Base-by-base conservation (phyloP, 2,888 invertebrate genomes). In the Hedya salicella region DNA sequence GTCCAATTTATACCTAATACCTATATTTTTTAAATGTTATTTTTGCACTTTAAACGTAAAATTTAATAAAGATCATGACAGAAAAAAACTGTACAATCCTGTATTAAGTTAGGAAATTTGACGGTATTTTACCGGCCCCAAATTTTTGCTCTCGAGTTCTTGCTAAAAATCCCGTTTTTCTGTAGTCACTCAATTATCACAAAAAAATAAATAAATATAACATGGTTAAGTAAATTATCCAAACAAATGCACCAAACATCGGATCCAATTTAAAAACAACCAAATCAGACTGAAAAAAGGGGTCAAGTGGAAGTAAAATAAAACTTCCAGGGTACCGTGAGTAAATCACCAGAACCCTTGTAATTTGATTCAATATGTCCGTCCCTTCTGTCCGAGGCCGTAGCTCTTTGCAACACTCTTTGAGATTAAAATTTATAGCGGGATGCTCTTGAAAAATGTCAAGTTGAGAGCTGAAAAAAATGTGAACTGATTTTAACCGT, bases 301-400 rank as follows among this genome's bases (percentile, higher is more conserved):
- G 65, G 36, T 42, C 62, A 46, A 13, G 21, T 46, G 21, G 13
- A 36, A 21, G 52, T 25, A 36, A 46, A 60, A 65, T 64, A 64
- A 61, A 66, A 53, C 53, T 54, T 66, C 44, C 9, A 62, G 30
- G 40, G 65, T 60, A 39, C 52, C 46, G 39, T 16, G 48, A 54
- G 60, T 66, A 66, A 66, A 66, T 66, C 66, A 66, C 65, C 46
- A 16, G 61, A 48, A 66, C 66, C 66, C 66, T 66, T 66, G 61
- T 66, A 66, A 66, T 66, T 66, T 66, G 66, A 66, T 66, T 66
- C 66, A 61, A 61, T 66, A 60, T 66, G 66, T 66, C 40, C 54
- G 46, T 60, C 65, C 63, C 65, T 65, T 42, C 48, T 61, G 66
- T 66, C 53, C 60, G 54, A 61, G 57, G 36, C 25, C 46, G 65